phyloP scores from a whole-genome alignment of 1,140 invertebrate genomes.

The Listronotus oregonensis region DNA sequence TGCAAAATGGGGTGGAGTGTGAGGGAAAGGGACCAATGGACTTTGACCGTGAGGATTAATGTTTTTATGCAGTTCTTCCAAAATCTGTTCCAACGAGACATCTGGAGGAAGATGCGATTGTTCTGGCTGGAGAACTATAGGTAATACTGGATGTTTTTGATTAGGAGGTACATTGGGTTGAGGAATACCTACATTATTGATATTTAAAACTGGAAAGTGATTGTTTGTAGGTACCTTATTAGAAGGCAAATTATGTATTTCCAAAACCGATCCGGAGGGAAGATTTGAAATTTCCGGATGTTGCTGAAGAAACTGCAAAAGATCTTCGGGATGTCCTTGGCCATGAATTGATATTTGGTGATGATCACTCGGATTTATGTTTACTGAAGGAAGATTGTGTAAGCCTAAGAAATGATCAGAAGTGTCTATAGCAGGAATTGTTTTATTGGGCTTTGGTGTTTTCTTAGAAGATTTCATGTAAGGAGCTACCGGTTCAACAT shows the following conservation, averaged over 20 bases:
- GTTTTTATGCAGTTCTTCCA: conserved; percentile 51
- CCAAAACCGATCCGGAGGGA: conserved; percentile 52
- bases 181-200: conserved; percentile 13
- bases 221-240: neutral
- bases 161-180: conserved; percentile 14
- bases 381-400: neutral
- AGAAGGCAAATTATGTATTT: conserved; percentile 48
- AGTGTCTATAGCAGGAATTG: neutral
- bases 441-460: neutral
- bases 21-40: conserved; percentile 26
- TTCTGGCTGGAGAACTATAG: conserved; percentile 11
- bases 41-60: conserved; percentile 26
- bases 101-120: conserved; percentile 34
- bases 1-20: conserved; percentile 3
- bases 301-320: conserved; percentile 52
- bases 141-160: conserved; percentile 6
- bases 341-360: conserved; percentile 38
- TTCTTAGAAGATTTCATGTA: neutral
- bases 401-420: neutral
- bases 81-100: conserved; percentile 49
- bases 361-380: conserved; percentile 8
- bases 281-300: conserved; percentile 53
- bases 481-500: neutral
- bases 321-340: conserved; percentile 47
- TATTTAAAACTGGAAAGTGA: neutral